These are phyloP conservation scores for Flexamia atlantica DNA, from an alignment of 2,888 invertebrate genomes.

Conservation along the genomic window DNA sequence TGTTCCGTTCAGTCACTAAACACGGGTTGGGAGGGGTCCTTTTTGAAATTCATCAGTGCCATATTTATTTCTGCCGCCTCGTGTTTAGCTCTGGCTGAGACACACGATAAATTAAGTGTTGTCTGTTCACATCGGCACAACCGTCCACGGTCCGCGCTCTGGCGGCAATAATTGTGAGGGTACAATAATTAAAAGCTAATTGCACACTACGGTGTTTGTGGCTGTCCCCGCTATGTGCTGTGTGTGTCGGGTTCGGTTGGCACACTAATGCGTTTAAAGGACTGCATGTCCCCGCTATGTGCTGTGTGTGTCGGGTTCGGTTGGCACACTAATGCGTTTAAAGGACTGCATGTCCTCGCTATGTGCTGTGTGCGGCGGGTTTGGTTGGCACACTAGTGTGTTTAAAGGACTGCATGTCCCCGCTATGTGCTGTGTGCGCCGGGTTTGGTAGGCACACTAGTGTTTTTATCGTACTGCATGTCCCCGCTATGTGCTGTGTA, in stretches of 20 bases:
- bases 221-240: conserved; percentile 10
- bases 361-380: no score
- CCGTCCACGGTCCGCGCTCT: conserved; percentile 42
- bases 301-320: no score
- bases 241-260: neutral
- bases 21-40: neutral
- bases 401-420: no score
- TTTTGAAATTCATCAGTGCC: conserved; percentile 15
- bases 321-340: no score
- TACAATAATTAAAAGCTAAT: conserved; percentile 57
- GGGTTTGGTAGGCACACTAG: no score
- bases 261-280: no score
- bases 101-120: conserved; percentile 45
- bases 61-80: conserved; percentile 7
- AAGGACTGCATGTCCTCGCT: no score
- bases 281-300: no score
- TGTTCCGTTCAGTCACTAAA: neutral
- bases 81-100: neutral
- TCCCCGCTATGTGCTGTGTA: no score
- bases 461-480: no score
- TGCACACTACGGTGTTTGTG: conserved; percentile 28
- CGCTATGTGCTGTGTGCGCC: no score
- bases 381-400: no score
- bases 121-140: conserved; percentile 43
- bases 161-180: conserved; percentile 48